phyloP scores from a whole-genome alignment of 2,797 vertebrate genomes.

The Catharus ustulatus region DNA sequence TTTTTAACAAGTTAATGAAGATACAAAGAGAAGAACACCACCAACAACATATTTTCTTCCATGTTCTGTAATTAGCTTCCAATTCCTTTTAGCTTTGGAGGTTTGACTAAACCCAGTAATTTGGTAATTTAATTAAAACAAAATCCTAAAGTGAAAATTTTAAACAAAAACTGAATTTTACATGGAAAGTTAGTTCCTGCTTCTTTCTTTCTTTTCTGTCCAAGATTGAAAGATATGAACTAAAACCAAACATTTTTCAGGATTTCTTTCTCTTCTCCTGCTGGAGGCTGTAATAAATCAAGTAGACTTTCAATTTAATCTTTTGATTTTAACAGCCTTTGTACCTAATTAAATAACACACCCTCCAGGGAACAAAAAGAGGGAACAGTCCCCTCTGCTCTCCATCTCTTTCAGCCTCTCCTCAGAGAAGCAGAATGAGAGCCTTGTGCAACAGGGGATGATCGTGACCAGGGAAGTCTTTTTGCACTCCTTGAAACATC shows the following conservation, averaged over 20 bases:
- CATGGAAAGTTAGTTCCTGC: background rate
- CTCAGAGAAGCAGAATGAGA: background rate
- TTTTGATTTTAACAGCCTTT: conserved; percentile 11
- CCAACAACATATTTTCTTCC: background rate
- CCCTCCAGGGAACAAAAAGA: background rate
- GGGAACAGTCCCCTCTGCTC: background rate
- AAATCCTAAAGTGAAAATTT: background rate
- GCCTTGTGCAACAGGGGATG: background rate
- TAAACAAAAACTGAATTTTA: background rate
- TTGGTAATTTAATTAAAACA: background rate
- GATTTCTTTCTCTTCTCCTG: background rate
- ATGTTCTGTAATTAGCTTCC: background rate
- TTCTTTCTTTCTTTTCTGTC: background rate
- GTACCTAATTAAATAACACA: background rate
- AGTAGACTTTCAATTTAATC: background rate
- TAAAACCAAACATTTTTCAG: background rate
- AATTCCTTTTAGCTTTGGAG: background rate
- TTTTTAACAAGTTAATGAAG: background rate
- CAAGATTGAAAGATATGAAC: background rate
- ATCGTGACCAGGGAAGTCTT: accelerated
- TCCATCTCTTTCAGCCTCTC: background rate
- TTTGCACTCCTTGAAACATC: accelerated
- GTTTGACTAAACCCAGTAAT: background rate
- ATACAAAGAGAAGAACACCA: background rate
- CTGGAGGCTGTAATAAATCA: background rate